A percentile compares a stretch with the other conserved stretches of the same genome.
Conservation (phyloP, 2,797 vertebrate species). For the Crax fasciolata region DNA sequence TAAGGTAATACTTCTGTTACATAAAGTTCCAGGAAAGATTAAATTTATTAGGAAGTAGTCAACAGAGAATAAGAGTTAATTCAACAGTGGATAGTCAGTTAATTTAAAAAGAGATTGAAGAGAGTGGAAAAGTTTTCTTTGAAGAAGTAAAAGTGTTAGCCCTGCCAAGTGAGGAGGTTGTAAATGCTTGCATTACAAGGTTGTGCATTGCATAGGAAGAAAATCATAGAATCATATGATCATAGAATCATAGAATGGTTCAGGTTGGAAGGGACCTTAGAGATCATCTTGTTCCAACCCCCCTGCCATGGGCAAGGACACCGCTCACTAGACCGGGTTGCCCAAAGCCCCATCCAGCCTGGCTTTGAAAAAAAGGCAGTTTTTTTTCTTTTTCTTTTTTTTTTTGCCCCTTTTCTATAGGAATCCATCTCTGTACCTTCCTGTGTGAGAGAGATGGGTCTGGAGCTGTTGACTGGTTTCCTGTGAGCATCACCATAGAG, state of each 20-base stretch:
- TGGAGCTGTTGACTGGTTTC: not conserved
- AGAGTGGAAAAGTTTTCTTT: not conserved
- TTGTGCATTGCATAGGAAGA: not conserved
- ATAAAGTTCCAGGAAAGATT: not conserved
- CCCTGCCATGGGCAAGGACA: too few species aligned
- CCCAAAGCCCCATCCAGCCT: too few species aligned
- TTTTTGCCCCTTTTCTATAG: not conserved
- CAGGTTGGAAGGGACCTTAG: too few species aligned
- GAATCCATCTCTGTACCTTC: not conserved
- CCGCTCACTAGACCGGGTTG: too few species aligned
- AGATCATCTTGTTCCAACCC: too few species aligned
- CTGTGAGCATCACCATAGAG: not conserved
- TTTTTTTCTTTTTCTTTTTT: too few species aligned
- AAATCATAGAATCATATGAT: too few species aligned
- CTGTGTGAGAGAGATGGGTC: not conserved
- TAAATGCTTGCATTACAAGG: not conserved
- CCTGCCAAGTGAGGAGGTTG: not conserved
- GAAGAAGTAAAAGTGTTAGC: not conserved
- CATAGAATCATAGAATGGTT: too few species aligned
- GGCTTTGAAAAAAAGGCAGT: too few species aligned
- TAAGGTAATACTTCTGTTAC: not conserved
- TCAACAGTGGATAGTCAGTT: not conserved
- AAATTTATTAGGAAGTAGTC: not conserved
- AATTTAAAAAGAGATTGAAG: not conserved
- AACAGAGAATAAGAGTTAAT: not conserved